Base-by-base conservation (phyloP, 2,888 invertebrate species). In the Nomada ruficornis region DNA sequence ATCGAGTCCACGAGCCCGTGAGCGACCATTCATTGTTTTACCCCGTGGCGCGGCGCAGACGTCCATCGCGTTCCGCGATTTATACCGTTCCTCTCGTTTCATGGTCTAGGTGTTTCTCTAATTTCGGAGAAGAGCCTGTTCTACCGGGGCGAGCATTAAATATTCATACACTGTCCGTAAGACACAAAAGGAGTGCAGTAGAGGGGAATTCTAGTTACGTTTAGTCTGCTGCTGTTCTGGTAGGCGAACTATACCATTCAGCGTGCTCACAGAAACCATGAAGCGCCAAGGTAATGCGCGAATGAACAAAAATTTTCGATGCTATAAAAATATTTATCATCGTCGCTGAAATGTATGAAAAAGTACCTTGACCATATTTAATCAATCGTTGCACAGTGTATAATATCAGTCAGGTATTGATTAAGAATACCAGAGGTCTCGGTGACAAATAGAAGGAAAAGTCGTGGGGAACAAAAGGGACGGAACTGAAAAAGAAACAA, bases 21-120 rank as follows among this genome's bases (percentile, higher is more conserved):
- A 74, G 64, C 70, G 70, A 18, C 55, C 50, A 26, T 62, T 64
- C 82, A 82, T 82, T 80, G 82, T 82, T 77, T 42, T 55, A 7
- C 42, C 23, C 70, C 11, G 20, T 23, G 47, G 52, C 52, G 52
- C 29, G 47, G 50, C 44, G 52, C 57, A 60, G 52, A 65, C 64
- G 52, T 67, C 47, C 5, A 29, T 62, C 60, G 36, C 52, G 63
- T 68, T 78, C 26, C 65, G 47, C 64, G 62, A 82, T 80, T 80
- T 67, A 62, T 62, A 42, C 29, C 29, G 36, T n/a, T 36, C 55
- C 75, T 23, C 59, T 59, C 44, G 68, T 54, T 64, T 70, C 72
- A 67, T 52, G 60, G 60, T 59, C 59, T 72, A 62, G 60, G 54
- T 44, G 72, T 26, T 77, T 20, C 64, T 77, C 55, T 62, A 67